phyloP scores from a whole-genome alignment of 2,888 invertebrate genomes.

The Vesta saturnalis region DNA sequence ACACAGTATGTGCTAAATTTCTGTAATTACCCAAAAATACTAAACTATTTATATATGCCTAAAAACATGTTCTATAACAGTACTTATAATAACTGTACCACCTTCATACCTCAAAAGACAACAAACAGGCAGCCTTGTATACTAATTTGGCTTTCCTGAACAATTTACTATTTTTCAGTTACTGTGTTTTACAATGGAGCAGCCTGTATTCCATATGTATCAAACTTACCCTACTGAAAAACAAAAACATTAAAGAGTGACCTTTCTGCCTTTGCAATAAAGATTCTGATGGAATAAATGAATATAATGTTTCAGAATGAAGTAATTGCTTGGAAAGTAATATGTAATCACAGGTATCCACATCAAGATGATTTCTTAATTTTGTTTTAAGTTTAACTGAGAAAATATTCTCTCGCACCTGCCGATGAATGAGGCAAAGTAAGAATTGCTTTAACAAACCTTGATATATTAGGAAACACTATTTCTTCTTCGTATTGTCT shows the following conservation, averaged over 20 bases:
- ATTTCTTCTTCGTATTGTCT: constrained; percentile 3
- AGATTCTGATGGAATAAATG: not conserved
- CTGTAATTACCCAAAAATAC: too few relatives aligned
- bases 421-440: constrained; percentile 20
- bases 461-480: constrained; percentile 13
- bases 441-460: constrained; percentile 8
- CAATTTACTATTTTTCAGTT: too few relatives aligned
- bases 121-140: too few relatives aligned
- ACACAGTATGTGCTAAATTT: too few relatives aligned
- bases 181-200: too few relatives aligned
- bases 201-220: too few relatives aligned
- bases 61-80: too few relatives aligned
- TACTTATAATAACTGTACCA: too few relatives aligned
- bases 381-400: constrained; percentile 7
- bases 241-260: not conserved
- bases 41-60: too few relatives aligned
- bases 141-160: too few relatives aligned
- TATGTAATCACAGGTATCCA: constrained; percentile 10
- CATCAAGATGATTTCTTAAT: not conserved
- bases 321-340: constrained; percentile 12
- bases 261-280: not conserved
- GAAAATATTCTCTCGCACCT: constrained; percentile 23
- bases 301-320: not conserved
- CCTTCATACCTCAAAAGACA: too few relatives aligned
- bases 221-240: not conserved